Evolutionary conservation across 2,888 invertebrate species (phyloP).

Genomic region (Nemoura dubitans): DNA sequence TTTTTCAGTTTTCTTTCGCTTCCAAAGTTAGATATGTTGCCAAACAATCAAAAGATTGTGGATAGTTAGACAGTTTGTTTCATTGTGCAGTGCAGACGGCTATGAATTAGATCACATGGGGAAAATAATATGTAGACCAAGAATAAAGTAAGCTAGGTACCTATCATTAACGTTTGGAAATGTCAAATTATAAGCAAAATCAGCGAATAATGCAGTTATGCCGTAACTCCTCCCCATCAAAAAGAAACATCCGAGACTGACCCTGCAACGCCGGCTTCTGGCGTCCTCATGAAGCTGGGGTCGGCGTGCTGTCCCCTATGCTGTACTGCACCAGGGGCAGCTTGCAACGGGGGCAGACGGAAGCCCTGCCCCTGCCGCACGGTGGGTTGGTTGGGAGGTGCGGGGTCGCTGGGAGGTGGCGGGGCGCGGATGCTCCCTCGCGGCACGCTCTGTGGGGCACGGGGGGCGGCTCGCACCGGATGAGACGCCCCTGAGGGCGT

Average conservation of each 20-base stretch:
- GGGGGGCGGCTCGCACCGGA: constrained; percentile 45
- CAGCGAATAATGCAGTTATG: too few species aligned
- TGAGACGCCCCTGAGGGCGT: constrained; percentile 43
- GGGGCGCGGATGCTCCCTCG: constrained; percentile 58
- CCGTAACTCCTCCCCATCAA: too few species aligned
- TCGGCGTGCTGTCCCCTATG: constrained; percentile 44
- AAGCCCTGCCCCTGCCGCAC: constrained; percentile 51
- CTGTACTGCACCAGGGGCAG: background rate
- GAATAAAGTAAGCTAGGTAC: too few species aligned
- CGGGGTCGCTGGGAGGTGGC: constrained; percentile 62
- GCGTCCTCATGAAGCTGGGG: constrained; percentile 58
- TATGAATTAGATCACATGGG: too few species aligned
- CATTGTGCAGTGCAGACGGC: too few species aligned
- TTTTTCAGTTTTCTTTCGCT: too few species aligned
- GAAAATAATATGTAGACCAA: too few species aligned
- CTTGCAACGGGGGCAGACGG: constrained; percentile 38
- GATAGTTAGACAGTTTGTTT: too few species aligned
- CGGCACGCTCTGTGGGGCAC: constrained; percentile 43
- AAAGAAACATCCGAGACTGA: constrained; percentile 52
- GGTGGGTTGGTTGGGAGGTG: constrained; percentile 61
- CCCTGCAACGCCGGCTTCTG: constrained; percentile 62
- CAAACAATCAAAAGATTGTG: too few species aligned
- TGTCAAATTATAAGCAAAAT: too few species aligned
- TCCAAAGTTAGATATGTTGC: too few species aligned
- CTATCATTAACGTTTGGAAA: too few species aligned